These are phyloP conservation scores for Scaptodrosophila lebanonensis DNA, from an alignment of 1,140 invertebrate species.

Conservation along the genomic window DNA sequence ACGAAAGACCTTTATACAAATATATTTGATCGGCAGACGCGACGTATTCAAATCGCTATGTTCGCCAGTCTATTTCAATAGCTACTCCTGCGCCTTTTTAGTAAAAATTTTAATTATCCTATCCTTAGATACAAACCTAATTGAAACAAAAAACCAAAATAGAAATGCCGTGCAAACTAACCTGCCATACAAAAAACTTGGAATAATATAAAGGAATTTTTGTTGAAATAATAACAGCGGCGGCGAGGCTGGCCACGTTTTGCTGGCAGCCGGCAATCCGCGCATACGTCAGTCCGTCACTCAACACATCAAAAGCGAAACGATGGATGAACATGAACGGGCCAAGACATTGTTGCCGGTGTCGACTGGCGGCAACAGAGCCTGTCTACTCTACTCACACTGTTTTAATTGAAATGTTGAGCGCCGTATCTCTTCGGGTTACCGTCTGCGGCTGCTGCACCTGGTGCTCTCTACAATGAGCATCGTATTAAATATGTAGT, in stretches of 20 bases:
- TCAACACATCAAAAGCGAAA: constrained; percentile 62
- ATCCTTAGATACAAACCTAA: constrained; percentile 57
- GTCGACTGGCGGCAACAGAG: constrained; percentile 58
- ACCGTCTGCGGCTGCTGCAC: constrained; percentile 64
- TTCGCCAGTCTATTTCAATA: constrained; percentile 2
- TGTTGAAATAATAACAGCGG: constrained; percentile 67
- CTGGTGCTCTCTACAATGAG: no score
- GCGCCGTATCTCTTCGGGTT: constrained; percentile 71
- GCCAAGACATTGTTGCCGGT: no score
- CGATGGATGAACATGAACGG: no score
- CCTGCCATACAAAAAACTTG: constrained; percentile 70
- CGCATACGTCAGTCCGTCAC: constrained; percentile 51
- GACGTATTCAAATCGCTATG: not conserved
- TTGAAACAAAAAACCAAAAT: not conserved
- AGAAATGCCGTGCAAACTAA: constrained; percentile 48
- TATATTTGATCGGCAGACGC: no score
- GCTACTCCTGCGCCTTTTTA: constrained; percentile 35
- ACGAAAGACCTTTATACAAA: no score
- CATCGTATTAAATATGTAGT: no score
- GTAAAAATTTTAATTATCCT: constrained; percentile 69
- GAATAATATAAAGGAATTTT: constrained; percentile 75
- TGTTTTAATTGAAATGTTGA: constrained; percentile 71
- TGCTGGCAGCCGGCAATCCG: no score
- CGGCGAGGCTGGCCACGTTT: not conserved
- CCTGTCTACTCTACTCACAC: constrained; percentile 51